Percentiles rank a stretch among this genome's conserved stretches.
These are phyloP conservation scores for Hyphantria cunea DNA, from an alignment of 1,140 invertebrate genomes.

Conservation along the genomic window DNA sequence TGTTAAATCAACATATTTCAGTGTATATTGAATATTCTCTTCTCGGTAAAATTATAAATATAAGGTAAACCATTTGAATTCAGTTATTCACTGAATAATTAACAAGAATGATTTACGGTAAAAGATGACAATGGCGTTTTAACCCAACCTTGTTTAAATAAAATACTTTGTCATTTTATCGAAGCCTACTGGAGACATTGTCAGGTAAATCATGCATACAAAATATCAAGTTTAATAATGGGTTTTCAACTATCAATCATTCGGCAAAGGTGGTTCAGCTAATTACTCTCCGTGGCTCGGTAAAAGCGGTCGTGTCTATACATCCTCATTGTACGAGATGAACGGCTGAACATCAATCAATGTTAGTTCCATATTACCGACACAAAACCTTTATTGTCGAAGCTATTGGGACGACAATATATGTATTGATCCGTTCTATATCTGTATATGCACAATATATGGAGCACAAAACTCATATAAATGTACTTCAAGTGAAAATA, in stretches of 20 bases:
- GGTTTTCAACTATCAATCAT: constrained; percentile 33
- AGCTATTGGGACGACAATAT: not conserved
- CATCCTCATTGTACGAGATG: constrained; percentile 28
- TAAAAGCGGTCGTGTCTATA: constrained; percentile 39
- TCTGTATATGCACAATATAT: too few species aligned
- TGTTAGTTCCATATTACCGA: constrained; percentile 30
- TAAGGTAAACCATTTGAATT: too few species aligned
- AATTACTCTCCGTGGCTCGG: constrained; percentile 33
- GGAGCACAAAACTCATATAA: too few species aligned
- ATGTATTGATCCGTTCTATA: too few species aligned
- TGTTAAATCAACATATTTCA: too few species aligned
- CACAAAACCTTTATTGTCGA: constrained; percentile 18
- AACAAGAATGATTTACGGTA: too few species aligned
- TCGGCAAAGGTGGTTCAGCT: constrained; percentile 35
- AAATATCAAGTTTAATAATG: constrained; percentile 19
- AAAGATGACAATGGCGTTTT: not conserved
- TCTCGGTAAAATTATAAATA: not conserved
- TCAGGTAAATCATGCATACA: constrained; percentile 20
- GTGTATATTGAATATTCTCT: too few species aligned
- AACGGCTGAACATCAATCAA: constrained; percentile 41
- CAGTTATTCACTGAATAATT: too few species aligned
- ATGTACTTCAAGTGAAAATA: too few species aligned
- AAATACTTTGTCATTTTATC: not conserved
- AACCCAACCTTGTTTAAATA: not conserved
- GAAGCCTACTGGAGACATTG: constrained; percentile 3